Base-by-base conservation (phyloP, 92 coral and sea anemone species). In the Bergia sp. region DNA sequence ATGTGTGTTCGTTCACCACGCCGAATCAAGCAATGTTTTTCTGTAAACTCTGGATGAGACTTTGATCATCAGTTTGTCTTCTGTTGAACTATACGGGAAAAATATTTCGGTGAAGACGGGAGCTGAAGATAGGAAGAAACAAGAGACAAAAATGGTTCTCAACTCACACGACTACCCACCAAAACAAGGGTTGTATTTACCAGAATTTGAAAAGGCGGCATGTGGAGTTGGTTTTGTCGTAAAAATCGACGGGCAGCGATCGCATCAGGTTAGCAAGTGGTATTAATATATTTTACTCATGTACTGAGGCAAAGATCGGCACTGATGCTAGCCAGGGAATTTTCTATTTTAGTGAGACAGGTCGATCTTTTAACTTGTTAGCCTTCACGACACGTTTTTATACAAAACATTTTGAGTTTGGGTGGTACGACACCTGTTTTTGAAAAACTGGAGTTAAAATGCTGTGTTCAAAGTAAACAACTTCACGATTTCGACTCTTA, bases 221-320 rank as follows among this genome's bases (percentile, higher is more conserved):
- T 96, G 99, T 67, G 99, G 99, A 39, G 97, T 96, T 61, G 99
- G 99, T 0, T 96, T 96, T 90, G 93, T 96, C 41, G 99, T 92
- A n/a, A 96, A 96, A 57, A 95, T 96, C 81, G 90, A 95, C 89
- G 99, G 99, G 9, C 94, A 91, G 79, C 79, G 88, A 76, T 91
- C 96, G 20, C 88, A 93, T 38, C 94, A 95, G 98, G 99, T 95
- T 74, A 72, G 91, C 41, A 89, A 61, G 18, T 10, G 13, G 13
- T 11, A 8, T 53, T 12, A 18, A 53, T 53, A 53, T 3, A 47
- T 6, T 45, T 45, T 45, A 45, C 53, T 47, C 53, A 7, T 7
- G 0, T 47, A 47, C 12, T 47, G 11, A 5, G 10, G 53, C 29
- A 29, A 29, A 29, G 29, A 29, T 47, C 49, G 49, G 49, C 49